Base-by-base conservation (phyloP, 2,888 invertebrate genomes). In the Teleiodes luculella region DNA sequence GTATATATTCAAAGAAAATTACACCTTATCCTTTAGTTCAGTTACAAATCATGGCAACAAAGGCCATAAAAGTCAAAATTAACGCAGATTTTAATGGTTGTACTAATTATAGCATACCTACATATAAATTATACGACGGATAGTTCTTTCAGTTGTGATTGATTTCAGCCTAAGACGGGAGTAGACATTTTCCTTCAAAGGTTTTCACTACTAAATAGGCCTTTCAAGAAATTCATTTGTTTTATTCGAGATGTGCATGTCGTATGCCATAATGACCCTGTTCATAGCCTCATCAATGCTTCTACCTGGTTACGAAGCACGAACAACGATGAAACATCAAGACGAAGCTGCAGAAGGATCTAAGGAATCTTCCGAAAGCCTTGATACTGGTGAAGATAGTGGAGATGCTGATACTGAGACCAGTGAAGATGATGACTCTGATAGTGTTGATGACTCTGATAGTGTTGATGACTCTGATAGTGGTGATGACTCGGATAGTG, bases 1-100 rank as follows among this genome's bases (percentile, higher is more conserved):
- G 43, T 43, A 43, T 43, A 43, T 28, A 43, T 43, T 28, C 28
- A 7, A 13, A 14, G 43, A 43, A 43, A 43, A n/a, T n/a, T n/a
- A n/a, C 43, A 28, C n/a, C 13, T n/a, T 24, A 13, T 28, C 13
- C 24, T 13, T 5, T 7, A 20, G 1, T 41, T 28, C 6, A 13
- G 24, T 24, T 28, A 20, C 10, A 1, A 6, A 28, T 7, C 13
- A 43, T 43, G 43, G 43, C 43, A 20, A 10, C 43, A 20, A 43
- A 24, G 43, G 43, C 28, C 24, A 43, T 11, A n/a, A 24, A 5
- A 10, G 1, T 14, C 4, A 8, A 8, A 3, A 14, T 7, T 8
- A 7, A 37, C n/a, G n/a, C n/a, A n/a, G n/a, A n/a, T n/a, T n/a
- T n/a, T n/a, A n/a, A n/a, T n/a, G n/a, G n/a, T n/a, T n/a, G n/a